Conservation (phyloP, 1,140 invertebrate species). For the Ceratina japonica region DNA sequence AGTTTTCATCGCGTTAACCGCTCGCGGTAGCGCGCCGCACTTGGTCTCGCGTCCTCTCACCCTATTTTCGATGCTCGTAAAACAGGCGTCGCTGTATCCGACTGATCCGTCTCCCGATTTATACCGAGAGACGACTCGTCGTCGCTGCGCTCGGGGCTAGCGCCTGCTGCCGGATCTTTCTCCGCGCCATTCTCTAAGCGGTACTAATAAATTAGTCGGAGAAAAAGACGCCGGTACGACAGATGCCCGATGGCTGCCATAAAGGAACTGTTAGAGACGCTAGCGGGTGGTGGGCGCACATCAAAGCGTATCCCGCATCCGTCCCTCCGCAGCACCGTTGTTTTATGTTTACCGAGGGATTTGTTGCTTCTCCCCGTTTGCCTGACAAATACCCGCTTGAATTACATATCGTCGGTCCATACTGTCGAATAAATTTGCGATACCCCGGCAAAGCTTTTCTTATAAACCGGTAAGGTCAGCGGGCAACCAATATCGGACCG, state of each 20-base stretch:
- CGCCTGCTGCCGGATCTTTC: slow-evolving; percentile 41
- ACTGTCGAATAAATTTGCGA: slow-evolving; percentile 44
- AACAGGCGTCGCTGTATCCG: slow-evolving; percentile 58
- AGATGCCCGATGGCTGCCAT: slow-evolving; percentile 76
- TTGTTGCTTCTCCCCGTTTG: slow-evolving; percentile 45
- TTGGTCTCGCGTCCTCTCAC: slow-evolving; percentile 41
- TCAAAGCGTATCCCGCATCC: slow-evolving; percentile 57
- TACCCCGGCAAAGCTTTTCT: slow-evolving; percentile 2
- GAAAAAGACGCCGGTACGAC: slow-evolving; percentile 76
- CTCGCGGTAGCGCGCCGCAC: background rate
- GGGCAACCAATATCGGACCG: background rate
- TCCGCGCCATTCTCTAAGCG: slow-evolving; percentile 60
- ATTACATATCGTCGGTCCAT: slow-evolving; percentile 14
- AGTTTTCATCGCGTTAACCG: slow-evolving; percentile 39
- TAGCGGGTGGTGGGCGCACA: slow-evolving; percentile 56
- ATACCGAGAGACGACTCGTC: slow-evolving; percentile 38
- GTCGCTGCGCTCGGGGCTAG: slow-evolving; percentile 13
- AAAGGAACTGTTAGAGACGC: slow-evolving; percentile 54
- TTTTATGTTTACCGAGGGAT: slow-evolving; percentile 63
- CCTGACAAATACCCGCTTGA: slow-evolving; percentile 31
- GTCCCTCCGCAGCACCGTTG: slow-evolving; percentile 37
- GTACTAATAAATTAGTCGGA: slow-evolving; percentile 76
- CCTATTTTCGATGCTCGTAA: slow-evolving; percentile 64
- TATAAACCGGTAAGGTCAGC: background rate
- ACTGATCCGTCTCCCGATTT: slow-evolving; percentile 62